These are phyloP conservation scores for Brienomyrus longianalis DNA, from an alignment of 2,113 vertebrate species.

Conservation along the genomic window DNA sequence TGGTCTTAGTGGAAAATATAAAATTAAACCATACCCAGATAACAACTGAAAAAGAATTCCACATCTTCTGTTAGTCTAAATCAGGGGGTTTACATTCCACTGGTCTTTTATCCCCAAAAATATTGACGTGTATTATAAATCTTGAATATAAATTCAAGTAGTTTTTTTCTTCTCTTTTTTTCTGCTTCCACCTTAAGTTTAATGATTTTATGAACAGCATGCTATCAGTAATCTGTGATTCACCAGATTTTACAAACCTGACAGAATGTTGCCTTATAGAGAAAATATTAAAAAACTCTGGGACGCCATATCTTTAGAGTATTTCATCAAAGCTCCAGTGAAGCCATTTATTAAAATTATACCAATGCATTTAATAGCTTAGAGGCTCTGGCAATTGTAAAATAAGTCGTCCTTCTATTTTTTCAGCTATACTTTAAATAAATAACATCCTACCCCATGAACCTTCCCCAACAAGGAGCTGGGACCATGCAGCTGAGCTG, in stretches of 20 bases:
- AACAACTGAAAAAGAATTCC: neutral
- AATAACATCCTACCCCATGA: neutral
- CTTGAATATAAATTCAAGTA: neutral
- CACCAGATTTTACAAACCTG: neutral
- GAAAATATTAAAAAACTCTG: neutral
- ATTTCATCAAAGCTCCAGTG: neutral
- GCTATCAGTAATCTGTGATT: neutral
- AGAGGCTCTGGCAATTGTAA: neutral
- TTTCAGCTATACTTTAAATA: neutral
- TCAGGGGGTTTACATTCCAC: too few relatives aligned
- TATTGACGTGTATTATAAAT: neutral
- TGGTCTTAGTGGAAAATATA: slow-evolving; percentile 6
- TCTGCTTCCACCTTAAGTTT: neutral
- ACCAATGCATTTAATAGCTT: neutral
- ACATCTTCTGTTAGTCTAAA: neutral
- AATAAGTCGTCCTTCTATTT: neutral
- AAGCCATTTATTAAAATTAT: neutral
- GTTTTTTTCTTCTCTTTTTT: neutral
- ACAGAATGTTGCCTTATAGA: neutral
- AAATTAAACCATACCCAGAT: slow-evolving; percentile 12
- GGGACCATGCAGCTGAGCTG: neutral
- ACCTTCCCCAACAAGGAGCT: neutral
- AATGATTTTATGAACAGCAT: neutral
- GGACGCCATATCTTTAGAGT: neutral
- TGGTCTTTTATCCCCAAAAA: too few relatives aligned